Base-by-base conservation (phyloP, 2,888 invertebrate species). In the Hylaea fasciaria region DNA sequence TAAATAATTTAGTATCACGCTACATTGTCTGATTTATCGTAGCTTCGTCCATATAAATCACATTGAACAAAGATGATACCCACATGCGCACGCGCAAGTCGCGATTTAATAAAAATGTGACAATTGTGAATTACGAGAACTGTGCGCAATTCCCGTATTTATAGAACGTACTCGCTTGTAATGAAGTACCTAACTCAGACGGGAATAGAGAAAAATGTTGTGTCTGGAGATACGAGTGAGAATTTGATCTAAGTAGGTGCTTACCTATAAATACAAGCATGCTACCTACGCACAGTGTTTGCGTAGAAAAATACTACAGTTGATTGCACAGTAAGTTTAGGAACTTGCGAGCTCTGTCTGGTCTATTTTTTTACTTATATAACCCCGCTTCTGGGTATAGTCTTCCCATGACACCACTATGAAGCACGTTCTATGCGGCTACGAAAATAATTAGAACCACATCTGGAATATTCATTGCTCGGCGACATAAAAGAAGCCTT, bases 101-200 rank as follows among this genome's bases (percentile, higher is more conserved):
- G 43, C 22, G 37, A 17, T 10, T 50, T 52, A 58, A 73, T 72
- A 79, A 80, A 78, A 77, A 71, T 73, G 82, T 81, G 80, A 83
- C 82, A 83, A 81, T 80, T 40, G 14, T 69, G 68, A 78, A 79
- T 83, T 80, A 74, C 77, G 71, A 73, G 80, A 78, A 79, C 68
- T 75, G 74, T 82, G 74, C 77, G 80, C 74, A 71, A 57, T 59
- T 66, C 22, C 51, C 35, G 65, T 80, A 80, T 78, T 73, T 73
- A 74, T 79, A 80, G 77, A 68, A 13, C 45, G 14, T 68, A 66
- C 64, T 64, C 56, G 35, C 40, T 57, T 58, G 62, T 52, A 52
- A 50, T 50, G 35, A 22, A 57, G 47, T 46, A 57, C 58, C 39
- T 54, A 57, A 58, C 39, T 54, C 45, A 44, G 12, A 52, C 59